Evolutionary conservation across 2,797 vertebrate genomes (phyloP), one percentile per base, ranked within the genome.

Genomic region (Pristis pectinata): DNA sequence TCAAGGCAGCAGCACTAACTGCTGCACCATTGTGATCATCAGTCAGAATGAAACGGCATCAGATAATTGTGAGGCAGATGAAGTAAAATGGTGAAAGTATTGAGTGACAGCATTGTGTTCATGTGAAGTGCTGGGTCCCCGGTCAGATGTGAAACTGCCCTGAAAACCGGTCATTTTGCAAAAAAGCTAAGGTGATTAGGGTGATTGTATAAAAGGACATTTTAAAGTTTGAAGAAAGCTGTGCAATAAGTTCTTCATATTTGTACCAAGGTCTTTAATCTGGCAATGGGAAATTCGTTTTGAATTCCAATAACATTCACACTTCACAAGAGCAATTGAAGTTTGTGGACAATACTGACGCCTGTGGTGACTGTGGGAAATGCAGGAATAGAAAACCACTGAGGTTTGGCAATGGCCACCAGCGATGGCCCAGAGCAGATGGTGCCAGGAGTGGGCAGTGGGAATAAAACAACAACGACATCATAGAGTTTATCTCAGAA

Each of bases 311-410:
- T 9, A 19, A 44, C 15, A 8, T 44, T 22, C 11, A 91, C 24
- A 67, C 37, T 22, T 67, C n/a, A 0, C 87, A 41, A 37, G 44
- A 22, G 41, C n/a, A 27, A 8, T 24, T 91, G 87, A 37, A 67
- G 87, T 67, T 91, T 91, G 87, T 67, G 87, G 87, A 64, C 87
- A 91, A 91, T n/a, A 91, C 59, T 22, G 87, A 91, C 87, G 64
- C 87, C 61, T 17, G 37, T 91, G 87, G 87, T 24, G 17, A 22
- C n/a, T n/a, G 2, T 24, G 34, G 61, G n/a, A 41, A 61, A 9
- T 91, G n/a, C 59, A 67, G 59, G 59, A 61, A 64, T 37, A 6
- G 34, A 3, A 89, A 19, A 11, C 82, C 34, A 2, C 82, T 85
- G 19, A 7, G 24, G 49, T 11, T 64, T 89, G 56, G 53, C 56